These are phyloP conservation scores for Stegostoma tigrinum DNA, from an alignment of 2,113 vertebrate species.

Conservation along the genomic window DNA sequence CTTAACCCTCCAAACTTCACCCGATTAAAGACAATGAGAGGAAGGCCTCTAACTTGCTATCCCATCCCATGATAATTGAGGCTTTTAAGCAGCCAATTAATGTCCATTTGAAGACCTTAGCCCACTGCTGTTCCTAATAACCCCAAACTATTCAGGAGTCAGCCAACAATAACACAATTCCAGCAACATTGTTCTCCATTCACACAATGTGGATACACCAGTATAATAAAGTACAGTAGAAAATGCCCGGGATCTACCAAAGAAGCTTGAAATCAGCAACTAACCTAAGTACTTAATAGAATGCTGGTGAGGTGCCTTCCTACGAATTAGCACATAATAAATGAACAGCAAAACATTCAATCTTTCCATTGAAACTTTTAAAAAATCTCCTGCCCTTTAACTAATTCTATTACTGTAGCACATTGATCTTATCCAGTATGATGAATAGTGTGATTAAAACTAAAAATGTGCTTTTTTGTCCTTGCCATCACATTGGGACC, in stretches of 20 bases:
- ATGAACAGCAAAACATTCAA: not conserved
- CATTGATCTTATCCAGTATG: not conserved
- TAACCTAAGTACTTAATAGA: not conserved
- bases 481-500: no score
- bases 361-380: not conserved
- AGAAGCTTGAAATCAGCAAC: not conserved
- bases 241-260: not conserved
- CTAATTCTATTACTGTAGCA: not conserved
- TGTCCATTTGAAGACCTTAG: no score
- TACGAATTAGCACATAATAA: not conserved
- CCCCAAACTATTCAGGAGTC: not conserved
- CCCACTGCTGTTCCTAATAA: no score
- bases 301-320: not conserved
- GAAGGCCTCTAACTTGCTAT: no score
- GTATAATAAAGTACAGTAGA: not conserved
- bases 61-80: no score
- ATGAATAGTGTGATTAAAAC: no score
- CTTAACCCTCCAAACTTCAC: no score
- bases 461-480: no score
- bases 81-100: no score
- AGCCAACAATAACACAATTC: not conserved
- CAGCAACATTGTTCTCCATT: not conserved
- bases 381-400: not conserved
- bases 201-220: not conserved
- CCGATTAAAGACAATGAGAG: no score